These are phyloP conservation scores for Drosophila fuyamai DNA, from an alignment of 1,140 invertebrate species.

Conservation along the genomic window DNA sequence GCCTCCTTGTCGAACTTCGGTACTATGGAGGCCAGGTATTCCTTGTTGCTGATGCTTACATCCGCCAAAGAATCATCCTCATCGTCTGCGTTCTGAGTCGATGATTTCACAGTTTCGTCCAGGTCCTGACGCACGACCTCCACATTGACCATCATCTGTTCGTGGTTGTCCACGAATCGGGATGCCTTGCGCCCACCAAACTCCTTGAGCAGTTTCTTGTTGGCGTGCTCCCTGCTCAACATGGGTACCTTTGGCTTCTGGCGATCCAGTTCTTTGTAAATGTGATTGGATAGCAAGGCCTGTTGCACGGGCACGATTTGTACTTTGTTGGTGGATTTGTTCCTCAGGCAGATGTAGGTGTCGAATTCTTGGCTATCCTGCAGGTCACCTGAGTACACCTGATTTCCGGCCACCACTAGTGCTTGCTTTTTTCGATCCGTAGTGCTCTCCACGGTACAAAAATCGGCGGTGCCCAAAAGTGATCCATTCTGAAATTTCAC, in stretches of 20 bases:
- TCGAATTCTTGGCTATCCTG: slow-evolving; percentile 52
- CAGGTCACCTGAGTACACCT: slow-evolving; percentile 52
- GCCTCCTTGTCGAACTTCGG: slow-evolving; percentile 70
- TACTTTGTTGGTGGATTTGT: slow-evolving; percentile 68
- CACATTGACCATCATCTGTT: slow-evolving; percentile 77
- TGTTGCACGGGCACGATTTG: slow-evolving; percentile 67
- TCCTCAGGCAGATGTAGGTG: slow-evolving; percentile 68
- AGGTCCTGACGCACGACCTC: slow-evolving; percentile 71
- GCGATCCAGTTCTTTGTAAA: slow-evolving; percentile 61
- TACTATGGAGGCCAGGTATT: slow-evolving; percentile 65
- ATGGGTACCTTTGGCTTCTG: slow-evolving; percentile 28
- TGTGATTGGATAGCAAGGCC: slow-evolving; percentile 59
- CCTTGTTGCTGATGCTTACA: slow-evolving; percentile 52
- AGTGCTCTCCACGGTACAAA: slow-evolving; percentile 23
- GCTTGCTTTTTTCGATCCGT: slow-evolving; percentile 39
- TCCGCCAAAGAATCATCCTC: slow-evolving; percentile 46
- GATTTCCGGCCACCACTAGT: slow-evolving; percentile 52
- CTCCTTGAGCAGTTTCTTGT: slow-evolving; percentile 69
- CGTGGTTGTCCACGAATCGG: slow-evolving; percentile 57
- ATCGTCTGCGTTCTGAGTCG: slow-evolving; percentile 13
- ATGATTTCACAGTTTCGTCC: slow-evolving; percentile 65
- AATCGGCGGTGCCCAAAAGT: slow-evolving; percentile 43
- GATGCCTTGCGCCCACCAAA: slow-evolving; percentile 77
- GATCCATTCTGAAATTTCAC: slow-evolving; percentile 80
- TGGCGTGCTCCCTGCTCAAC: slow-evolving; percentile 58